Base-by-base conservation (phyloP, 2,888 invertebrate genomes). In the Drosophila glabriapex region DNA sequence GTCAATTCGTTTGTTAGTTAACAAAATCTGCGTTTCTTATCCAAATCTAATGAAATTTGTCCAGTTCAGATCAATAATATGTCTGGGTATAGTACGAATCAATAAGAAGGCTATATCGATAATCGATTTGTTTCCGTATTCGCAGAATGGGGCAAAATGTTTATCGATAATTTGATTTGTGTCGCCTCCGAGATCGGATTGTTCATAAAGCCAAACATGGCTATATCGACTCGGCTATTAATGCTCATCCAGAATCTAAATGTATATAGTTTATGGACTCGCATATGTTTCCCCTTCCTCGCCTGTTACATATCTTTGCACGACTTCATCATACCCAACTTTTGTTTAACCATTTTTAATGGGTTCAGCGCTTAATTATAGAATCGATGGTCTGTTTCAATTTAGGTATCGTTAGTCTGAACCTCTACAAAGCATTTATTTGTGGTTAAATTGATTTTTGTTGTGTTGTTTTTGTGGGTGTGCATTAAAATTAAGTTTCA, bases 401-500 rank as follows among this genome's bases (percentile, higher is more conserved):
- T 16, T 46, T 9, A 9, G 46, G 2, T 46, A 25, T 9, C 4
- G 46, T 25, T 25, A 16, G 46, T 46, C 4, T 9, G 25, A 25
- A 16, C 14, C 46, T 16, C 22, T 43, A 31, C 28, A 9, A 25
- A 22, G 12, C 43, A 43, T 43, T 31, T 16, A 33, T 41, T 12
- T 16, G 22, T 43, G 22, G 22, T 9, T 54, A 4, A 52, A 28
- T 12, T 52, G 29, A n/a, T 16, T 39, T n/a, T 9, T 37, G 25
- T 14, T n/a, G 43, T 25, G 28, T 52, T 28, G 37, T 25, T 37
- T 54, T n/a, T 12, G 35, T 65, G 31, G 31, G 53, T 68, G 39
- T 56, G 56, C 56, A 39, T 31, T 31, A 41, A 58, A 22, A 56
- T 43, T 41, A 41, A 58, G 16, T 31, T 22, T 58, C 5, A 31